These are phyloP conservation scores for Prostheceraeus crozeri DNA, from an alignment of 2,888 invertebrate species.

Conservation along the genomic window DNA sequence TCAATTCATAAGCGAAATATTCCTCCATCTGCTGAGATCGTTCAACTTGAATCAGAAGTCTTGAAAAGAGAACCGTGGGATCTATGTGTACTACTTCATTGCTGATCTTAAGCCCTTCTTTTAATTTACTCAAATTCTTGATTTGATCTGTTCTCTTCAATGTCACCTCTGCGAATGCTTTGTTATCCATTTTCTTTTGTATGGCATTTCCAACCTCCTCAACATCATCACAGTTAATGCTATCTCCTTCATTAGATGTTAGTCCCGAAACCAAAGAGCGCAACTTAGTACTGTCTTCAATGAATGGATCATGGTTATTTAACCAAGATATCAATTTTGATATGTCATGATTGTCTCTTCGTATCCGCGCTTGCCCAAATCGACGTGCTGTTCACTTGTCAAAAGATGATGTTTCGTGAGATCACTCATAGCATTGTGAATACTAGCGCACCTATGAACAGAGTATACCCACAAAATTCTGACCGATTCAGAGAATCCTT, in stretches of 20 bases:
- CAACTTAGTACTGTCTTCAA: neutral
- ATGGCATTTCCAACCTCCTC: constrained; percentile 12
- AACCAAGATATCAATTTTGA: neutral
- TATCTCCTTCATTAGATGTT: neutral
- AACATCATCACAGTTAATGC: neutral
- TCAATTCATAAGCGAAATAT: constrained; percentile 2
- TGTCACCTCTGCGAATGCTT: constrained; percentile 9
- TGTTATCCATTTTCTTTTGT: constrained; percentile 5
- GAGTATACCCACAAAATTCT: constrained; percentile 15
- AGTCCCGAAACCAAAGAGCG: constrained; percentile 3
- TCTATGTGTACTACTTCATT: constrained; percentile 6
- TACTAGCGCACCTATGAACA: constrained; percentile 1
- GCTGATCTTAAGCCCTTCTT: constrained; percentile 13
- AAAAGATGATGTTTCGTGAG: constrained; percentile 10
- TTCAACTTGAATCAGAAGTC: constrained; percentile 10
- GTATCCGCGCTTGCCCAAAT: neutral
- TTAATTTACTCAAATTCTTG: constrained; percentile 12
- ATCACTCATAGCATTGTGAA: constrained; percentile 16
- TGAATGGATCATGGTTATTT: constrained; percentile 4
- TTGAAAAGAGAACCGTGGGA: constrained; percentile 8
- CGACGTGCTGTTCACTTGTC: constrained; percentile 20
- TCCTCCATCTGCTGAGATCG: constrained; percentile 17
- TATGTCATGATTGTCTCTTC: constrained; percentile 6
- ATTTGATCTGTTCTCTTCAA: constrained; percentile 10
- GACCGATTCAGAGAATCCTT: constrained; percentile 27